phyloP scores from a whole-genome alignment of 1,140 invertebrate species.

The Drosophila obscura region DNA sequence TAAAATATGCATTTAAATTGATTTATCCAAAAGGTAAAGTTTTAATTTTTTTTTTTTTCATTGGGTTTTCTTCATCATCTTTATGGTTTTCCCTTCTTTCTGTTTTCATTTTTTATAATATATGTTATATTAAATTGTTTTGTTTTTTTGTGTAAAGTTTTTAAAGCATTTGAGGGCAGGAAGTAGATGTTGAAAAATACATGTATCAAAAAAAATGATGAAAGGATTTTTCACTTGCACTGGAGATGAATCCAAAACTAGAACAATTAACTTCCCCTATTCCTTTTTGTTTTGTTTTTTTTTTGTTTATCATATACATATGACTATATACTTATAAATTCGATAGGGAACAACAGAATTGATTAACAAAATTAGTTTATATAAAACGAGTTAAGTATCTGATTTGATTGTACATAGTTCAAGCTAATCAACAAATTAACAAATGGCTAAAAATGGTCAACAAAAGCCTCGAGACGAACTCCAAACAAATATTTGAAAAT shows the following conservation, averaged over 20 bases:
- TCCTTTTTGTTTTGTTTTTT: conserved; percentile 13
- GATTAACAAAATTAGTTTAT: conserved; percentile 32
- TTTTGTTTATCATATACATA: conserved; percentile 21
- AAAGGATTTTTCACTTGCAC: conserved; percentile 46
- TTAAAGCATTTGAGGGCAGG: conserved; percentile 81
- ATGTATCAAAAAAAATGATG: conserved; percentile 74
- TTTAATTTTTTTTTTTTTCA: conserved; percentile 62
- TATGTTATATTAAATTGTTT: conserved; percentile 52
- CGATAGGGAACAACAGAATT: conserved; percentile 36
- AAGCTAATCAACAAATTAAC: conserved; percentile 35
- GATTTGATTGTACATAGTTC: conserved; percentile 48
- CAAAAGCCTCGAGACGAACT: conserved; percentile 7
- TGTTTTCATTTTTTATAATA: conserved; percentile 41
- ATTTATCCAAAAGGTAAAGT: conserved; percentile 81
- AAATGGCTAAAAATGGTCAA: conserved; percentile 20
- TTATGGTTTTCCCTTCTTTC: conserved; percentile 30
- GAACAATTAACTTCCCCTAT: conserved; percentile 36
- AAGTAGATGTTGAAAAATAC: conserved; percentile 82
- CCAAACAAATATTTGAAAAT: conserved; percentile 11
- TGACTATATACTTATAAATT: conserved; percentile 12
- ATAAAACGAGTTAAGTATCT: conserved; percentile 35
- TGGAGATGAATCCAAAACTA: conserved; percentile 38
- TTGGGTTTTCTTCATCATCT: conserved; percentile 49
- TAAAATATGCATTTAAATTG: conserved; percentile 80
- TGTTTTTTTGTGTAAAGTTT: conserved; percentile 71